Evolutionary conservation across 2,888 invertebrate species (phyloP).

Genomic region (Drosophila prostipennis): DNA sequence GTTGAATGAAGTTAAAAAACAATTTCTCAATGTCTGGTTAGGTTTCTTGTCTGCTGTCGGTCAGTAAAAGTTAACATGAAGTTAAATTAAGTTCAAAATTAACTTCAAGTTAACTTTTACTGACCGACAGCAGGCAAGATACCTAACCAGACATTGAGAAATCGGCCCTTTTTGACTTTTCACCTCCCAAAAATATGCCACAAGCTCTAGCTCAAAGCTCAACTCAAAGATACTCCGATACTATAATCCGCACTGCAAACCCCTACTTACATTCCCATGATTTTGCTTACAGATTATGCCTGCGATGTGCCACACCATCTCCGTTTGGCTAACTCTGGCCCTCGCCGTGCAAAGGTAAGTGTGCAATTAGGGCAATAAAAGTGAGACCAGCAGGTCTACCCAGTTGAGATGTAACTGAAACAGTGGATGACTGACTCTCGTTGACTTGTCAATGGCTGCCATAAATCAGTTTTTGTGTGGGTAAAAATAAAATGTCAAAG

Average conservation of each 20-base stretch:
- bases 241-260: slow-evolving; percentile 3
- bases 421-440: slow-evolving; percentile 20
- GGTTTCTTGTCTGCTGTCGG: too few species aligned
- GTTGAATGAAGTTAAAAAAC: too few species aligned
- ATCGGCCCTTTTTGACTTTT: too few species aligned
- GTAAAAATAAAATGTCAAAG: slow-evolving; percentile 45
- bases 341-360: slow-evolving; percentile 92
- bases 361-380: slow-evolving; percentile 45
- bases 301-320: slow-evolving; percentile 96
- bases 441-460: slow-evolving; percentile 67
- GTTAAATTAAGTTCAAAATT: too few species aligned
- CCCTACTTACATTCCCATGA: background rate
- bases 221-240: too few species aligned
- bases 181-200: slow-evolving; percentile 12
- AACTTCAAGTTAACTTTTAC: too few species aligned
- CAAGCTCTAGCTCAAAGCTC: background rate
- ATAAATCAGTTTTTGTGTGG: slow-evolving; percentile 60
- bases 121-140: too few species aligned
- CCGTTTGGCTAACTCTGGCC: slow-evolving; percentile 96
- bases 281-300: slow-evolving; percentile 86
- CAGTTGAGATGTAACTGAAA: slow-evolving; percentile 28
- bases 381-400: background rate
- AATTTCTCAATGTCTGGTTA: too few species aligned
- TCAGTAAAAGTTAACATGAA: too few species aligned
- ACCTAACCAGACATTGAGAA: too few species aligned